phyloP scores from a whole-genome alignment of 2,888 invertebrate species.

The Dromius quadrimaculatus region DNA sequence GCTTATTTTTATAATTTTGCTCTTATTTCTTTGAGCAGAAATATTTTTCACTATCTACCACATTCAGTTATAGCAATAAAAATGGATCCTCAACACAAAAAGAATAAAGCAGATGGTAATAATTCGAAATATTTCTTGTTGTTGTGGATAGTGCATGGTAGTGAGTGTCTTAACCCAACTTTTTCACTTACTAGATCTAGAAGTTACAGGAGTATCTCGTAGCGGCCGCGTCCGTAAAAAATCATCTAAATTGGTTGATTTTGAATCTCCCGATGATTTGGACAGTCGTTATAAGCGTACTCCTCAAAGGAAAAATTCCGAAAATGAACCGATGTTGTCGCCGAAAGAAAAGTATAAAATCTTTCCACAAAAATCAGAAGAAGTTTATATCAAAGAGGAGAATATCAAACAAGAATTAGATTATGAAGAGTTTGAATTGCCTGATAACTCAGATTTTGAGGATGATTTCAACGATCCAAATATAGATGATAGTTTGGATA shows the following conservation, averaged over 20 bases:
- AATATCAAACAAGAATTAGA: constrained; percentile 55
- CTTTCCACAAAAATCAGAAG: constrained; percentile 57
- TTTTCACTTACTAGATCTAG: constrained; percentile 76
- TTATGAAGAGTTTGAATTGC: constrained; percentile 61
- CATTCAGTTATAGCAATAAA: neutral
- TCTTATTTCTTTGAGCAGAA: no score
- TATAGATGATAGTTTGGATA: constrained; percentile 65
- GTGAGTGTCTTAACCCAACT: neutral
- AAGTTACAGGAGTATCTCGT: constrained; percentile 88
- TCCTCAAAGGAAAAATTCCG: constrained; percentile 60
- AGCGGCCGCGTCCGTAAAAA: constrained; percentile 94
- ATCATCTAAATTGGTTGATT: constrained; percentile 93
- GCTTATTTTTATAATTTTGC: no score
- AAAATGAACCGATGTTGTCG: constrained; percentile 55
- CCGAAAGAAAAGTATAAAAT: constrained; percentile 57
- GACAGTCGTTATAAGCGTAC: constrained; percentile 73
- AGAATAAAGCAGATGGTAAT: constrained; percentile 37
- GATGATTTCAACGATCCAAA: constrained; percentile 59
- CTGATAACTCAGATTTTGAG: constrained; percentile 61
- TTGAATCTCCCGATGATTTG: constrained; percentile 90
- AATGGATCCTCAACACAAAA: constrained; percentile 24
- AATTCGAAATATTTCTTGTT: neutral
- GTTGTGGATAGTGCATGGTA: constrained; percentile 36
- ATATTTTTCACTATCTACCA: no score
- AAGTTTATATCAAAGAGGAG: constrained; percentile 55